These are phyloP conservation scores for Clarias gariepinus DNA, from an alignment of 2,113 vertebrate genomes.

Conservation along the genomic window DNA sequence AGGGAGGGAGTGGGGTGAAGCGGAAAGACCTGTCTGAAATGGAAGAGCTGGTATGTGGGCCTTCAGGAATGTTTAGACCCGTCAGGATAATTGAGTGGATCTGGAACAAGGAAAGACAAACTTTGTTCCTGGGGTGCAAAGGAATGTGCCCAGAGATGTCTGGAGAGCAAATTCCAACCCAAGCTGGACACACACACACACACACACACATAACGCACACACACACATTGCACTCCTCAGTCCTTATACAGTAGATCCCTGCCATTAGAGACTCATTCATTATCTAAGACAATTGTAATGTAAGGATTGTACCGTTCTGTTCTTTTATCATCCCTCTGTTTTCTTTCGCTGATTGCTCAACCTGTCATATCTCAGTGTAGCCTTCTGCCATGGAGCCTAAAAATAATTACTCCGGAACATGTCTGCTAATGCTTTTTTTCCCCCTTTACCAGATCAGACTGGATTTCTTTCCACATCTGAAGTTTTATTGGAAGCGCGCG, in stretches of 20 bases:
- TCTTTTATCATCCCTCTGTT: background rate
- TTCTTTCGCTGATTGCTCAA: background rate
- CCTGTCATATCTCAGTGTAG: background rate
- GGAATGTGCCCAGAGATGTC: constrained; percentile 74
- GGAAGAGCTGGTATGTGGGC: constrained; percentile 71
- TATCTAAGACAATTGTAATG: background rate
- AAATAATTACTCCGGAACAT: constrained; percentile 14
- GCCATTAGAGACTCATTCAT: constrained; percentile 11
- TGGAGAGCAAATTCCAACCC: constrained; percentile 75
- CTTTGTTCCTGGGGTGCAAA: constrained; percentile 68
- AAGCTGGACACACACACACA: constrained; percentile 48
- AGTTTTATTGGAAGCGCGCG: constrained; percentile 6
- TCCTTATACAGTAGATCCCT: background rate
- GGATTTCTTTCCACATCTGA: constrained; percentile 1
- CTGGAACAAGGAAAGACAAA: constrained; percentile 81
- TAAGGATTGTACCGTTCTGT: background rate
- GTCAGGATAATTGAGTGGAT: constrained; percentile 80
- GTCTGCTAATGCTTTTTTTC: background rate
- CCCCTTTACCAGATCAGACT: background rate
- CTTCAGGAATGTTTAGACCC: constrained; percentile 76
- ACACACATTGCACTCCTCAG: background rate
- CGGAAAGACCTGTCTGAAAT: constrained; percentile 61
- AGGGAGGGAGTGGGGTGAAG: constrained; percentile 57
- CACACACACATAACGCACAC: constrained; percentile 30
- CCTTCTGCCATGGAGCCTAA: background rate